Conservation (phyloP, 1,140 invertebrate genomes). For the Zaprionus nigranus region DNA sequence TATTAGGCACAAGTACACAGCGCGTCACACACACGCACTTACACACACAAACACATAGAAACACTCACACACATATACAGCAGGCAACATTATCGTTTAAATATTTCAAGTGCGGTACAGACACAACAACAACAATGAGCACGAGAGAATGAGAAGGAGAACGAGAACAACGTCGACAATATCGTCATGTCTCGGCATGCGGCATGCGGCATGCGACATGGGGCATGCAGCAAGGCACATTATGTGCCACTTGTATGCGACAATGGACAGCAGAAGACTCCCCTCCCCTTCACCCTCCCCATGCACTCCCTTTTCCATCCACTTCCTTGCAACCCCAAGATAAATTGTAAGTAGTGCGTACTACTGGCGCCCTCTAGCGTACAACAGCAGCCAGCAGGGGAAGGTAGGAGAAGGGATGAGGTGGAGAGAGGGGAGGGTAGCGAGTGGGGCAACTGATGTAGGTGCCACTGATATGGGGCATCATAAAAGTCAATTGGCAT, state of each 20-base stretch:
- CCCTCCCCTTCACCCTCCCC: too few species aligned
- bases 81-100: constrained; percentile 68
- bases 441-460: background rate
- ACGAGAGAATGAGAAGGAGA: constrained; percentile 4
- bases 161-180: constrained; percentile 30
- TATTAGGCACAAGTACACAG: constrained; percentile 68
- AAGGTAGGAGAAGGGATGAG: too few species aligned
- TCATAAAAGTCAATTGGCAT: constrained; percentile 73
- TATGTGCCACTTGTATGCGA: constrained; percentile 67
- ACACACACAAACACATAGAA: constrained; percentile 7
- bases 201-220: constrained; percentile 44
- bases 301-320: background rate
- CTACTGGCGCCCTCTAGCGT: constrained; percentile 50
- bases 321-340: constrained; percentile 38
- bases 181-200: constrained; percentile 40
- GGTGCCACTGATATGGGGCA: constrained; percentile 15
- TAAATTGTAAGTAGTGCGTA: constrained; percentile 64
- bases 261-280: constrained; percentile 50
- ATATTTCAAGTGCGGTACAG: constrained; percentile 68
- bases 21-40: constrained; percentile 13
- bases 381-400: background rate
- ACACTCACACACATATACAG: constrained; percentile 14
- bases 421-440: too few species aligned
- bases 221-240: constrained; percentile 54
- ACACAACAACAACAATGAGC: constrained; percentile 25